Evolutionary conservation across 2,888 invertebrate species (phyloP).

Genomic region (Dioctria rufipes): DNA sequence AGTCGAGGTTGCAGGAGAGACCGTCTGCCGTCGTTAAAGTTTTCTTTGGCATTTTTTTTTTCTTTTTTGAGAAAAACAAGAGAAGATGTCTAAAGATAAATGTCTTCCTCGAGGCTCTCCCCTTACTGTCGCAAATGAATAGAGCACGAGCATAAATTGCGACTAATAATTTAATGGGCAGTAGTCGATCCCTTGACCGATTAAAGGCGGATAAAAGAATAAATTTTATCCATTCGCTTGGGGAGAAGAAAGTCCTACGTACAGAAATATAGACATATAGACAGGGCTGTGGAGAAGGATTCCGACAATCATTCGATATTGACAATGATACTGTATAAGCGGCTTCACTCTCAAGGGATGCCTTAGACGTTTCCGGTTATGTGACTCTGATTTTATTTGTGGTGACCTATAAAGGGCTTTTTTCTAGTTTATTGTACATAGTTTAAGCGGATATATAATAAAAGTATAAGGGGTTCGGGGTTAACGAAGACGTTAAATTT

Average conservation of each 20-base stretch:
- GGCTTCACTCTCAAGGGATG: slow-evolving; percentile 30
- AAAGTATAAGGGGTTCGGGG: not conserved
- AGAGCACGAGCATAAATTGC: slow-evolving; percentile 50
- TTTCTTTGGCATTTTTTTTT: slow-evolving; percentile 21
- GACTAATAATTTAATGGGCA: slow-evolving; percentile 58
- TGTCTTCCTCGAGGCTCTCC: slow-evolving; percentile 43
- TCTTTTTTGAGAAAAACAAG: slow-evolving; percentile 9
- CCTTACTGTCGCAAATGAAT: slow-evolving; percentile 42
- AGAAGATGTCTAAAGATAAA: slow-evolving; percentile 52
- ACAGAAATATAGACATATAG: no score
- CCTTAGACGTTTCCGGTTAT: slow-evolving; percentile 28
- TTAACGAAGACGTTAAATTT: slow-evolving; percentile 21
- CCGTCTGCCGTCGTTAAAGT: slow-evolving; percentile 53
- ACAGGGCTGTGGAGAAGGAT: no score
- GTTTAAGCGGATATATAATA: no score
- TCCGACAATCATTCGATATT: not conserved
- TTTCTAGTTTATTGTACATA: not conserved
- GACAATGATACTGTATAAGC: not conserved
- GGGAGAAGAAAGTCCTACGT: slow-evolving; percentile 6
- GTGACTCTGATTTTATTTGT: slow-evolving; percentile 42
- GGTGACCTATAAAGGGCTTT: slow-evolving; percentile 47
- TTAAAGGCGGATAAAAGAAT: slow-evolving; percentile 55
- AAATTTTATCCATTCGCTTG: slow-evolving; percentile 33
- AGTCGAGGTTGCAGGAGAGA: not conserved
- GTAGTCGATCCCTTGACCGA: slow-evolving; percentile 55